These are phyloP conservation scores for Diachasmimorpha longicaudata DNA, from an alignment of 1,140 invertebrate species.

Conservation along the genomic window DNA sequence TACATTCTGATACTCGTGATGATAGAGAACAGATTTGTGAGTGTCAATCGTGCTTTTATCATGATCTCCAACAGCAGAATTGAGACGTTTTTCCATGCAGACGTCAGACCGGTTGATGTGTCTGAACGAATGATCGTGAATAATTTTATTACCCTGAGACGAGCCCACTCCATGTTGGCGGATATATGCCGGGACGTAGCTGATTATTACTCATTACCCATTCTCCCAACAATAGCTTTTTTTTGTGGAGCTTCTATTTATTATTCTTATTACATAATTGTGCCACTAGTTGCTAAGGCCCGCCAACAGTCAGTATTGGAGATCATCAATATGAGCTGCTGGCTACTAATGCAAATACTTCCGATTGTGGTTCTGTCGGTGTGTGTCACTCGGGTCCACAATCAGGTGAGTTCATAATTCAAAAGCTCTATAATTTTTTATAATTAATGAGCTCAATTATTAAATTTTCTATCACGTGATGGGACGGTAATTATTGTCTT, in stretches of 20 bases:
- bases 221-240: conserved; percentile 1
- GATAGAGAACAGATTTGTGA: conserved; percentile 5
- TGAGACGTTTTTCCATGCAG: not conserved
- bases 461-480: too few species aligned
- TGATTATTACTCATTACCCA: conserved; percentile 13
- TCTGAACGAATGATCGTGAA: not conserved
- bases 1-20: not conserved
- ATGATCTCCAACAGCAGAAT: not conserved
- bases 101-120: not conserved
- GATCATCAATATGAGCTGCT: not conserved
- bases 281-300: not conserved
- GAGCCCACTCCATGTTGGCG: not conserved
- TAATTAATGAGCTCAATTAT: too few species aligned
- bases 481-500: not conserved
- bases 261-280: not conserved
- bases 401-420: not conserved
- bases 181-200: conserved; percentile 5
- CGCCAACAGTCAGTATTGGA: not conserved
- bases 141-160: not conserved
- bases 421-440: too few species aligned
- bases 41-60: not conserved
- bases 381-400: not conserved
- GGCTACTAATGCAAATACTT: not conserved
- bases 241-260: not conserved
- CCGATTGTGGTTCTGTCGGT: not conserved